A percentile compares a stretch with the other conserved stretches of the same genome.
phyloP scores from a whole-genome alignment of 23 tunicate genomes.

The Styela clava region DNA sequence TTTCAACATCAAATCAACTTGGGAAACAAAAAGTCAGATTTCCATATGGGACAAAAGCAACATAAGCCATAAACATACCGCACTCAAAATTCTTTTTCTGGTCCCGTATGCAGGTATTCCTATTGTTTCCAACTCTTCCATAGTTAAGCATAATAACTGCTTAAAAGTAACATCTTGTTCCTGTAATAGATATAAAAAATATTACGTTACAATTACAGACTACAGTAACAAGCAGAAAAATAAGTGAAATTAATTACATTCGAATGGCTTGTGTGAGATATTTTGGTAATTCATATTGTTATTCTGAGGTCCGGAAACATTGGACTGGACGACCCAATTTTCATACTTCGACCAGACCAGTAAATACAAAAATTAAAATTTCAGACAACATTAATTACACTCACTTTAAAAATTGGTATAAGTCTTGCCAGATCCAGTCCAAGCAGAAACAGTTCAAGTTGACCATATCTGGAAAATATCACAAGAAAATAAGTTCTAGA shows the following conservation, averaged over 20 bases:
- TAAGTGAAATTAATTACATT: neutral
- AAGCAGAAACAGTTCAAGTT: conserved; percentile 68
- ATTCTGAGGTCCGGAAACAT: too few species aligned
- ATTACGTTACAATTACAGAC: neutral
- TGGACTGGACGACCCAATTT: too few species aligned
- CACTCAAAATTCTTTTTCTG: conserved; percentile 59
- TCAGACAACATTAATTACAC: too few species aligned
- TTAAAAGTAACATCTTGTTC: conserved; percentile 80
- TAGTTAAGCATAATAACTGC: conserved; percentile 56
- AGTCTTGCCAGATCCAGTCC: conserved; percentile 64
- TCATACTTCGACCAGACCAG: too few species aligned
- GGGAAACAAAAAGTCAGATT: too few species aligned
- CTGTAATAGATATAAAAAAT: conserved; percentile 7
- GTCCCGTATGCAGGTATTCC: conserved; percentile 69
- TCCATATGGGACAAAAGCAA: too few species aligned
- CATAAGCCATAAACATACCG: too few species aligned
- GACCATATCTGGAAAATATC: conserved; percentile 63
- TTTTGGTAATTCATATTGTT: neutral
- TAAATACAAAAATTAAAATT: too few species aligned
- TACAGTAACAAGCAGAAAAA: neutral
- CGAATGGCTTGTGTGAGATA: neutral
- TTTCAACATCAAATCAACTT: too few species aligned
- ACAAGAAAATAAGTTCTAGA: neutral
- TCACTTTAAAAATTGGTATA: conserved; percentile 52
- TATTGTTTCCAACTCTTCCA: conserved; percentile 54